Evolutionary conservation across 2,888 invertebrate genomes (phyloP), one percentile per base, ranked within the genome.

Genomic region (Bibio marci): DNA sequence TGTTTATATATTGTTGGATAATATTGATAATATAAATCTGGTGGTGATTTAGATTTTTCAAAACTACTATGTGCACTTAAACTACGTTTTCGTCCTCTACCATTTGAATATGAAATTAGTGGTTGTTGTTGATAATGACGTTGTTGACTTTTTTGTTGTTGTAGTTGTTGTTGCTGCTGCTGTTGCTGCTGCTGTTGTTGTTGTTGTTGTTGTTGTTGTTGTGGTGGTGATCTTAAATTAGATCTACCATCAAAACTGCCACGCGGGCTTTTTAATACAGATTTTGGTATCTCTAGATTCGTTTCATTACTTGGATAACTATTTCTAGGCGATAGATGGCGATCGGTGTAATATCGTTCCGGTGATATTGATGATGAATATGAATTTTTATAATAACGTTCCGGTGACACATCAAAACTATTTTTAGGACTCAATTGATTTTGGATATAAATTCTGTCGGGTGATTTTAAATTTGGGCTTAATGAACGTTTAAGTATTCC

Each of bases 51-150:
- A 17, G 50, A 48, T 2, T 54, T 56, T 30, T 61, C 60, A 19
- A 59, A 56, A 41, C 59, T 60, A 17, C 57, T 59, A 19, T 61
- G 61, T 2, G 59, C 61, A 8, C 61, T 62, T 47, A 56, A 53
- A 47, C 61, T 62, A 6, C 62, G 54, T 44, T 58, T 59, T 33
- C 17, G 30, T 30, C 32, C 53, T 30, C 38, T 43, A 3, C 58
- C 52, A 43, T 62, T 22, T 6, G 4, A 6, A 22, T 22, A 6
- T 6, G 4, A 6, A 22, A 22, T 22, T 6, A 6, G 5, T 6
- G 5, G 22, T 22, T 6, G 4, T 8, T 4, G 8, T 22, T 6
- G 8, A 22, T 22, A 8, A 6, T 22, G 22, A 22, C 22, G 22
- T 22, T 22, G 22, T 6, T 22, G 22, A 6, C 8, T 4, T 22